Base-by-base conservation (phyloP, 2,113 vertebrate genomes). In the Rana temporaria region DNA sequence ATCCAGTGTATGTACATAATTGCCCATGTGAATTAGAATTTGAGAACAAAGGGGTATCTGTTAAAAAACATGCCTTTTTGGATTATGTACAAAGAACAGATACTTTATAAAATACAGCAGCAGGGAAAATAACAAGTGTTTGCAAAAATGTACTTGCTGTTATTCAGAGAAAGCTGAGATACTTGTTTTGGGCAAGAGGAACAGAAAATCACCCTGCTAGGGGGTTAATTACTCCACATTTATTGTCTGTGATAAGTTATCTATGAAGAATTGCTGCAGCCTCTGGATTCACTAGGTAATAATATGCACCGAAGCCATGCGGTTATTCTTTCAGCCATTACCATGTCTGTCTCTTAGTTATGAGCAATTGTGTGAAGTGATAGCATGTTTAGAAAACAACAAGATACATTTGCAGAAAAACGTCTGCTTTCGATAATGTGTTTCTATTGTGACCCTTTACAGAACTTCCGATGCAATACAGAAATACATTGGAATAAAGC, bases 291-390 rank as follows among this genome's bases (percentile, higher is more conserved):
- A 20, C 56, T 60, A 38, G 30, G 55, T 59, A 74, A 74, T 74
- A 74, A 60, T 56, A 74, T 74, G 19, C 38, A 60, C 38, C 60
- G 19, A 38, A 42, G 38, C 11, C 34, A 34, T 56, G 56, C 32
- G 60, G 32, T 74, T 74, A 32, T n/a, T 59, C 26, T 60, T 42
- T 56, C 15, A 74, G 72, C 53, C 11, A 60, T 59, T 74, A 74
- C 26, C 15, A 32, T 57, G 72, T 42, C 72, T 60, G 72, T 4
- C 34, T 38, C 19, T 42, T 20, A 16, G 26, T 59, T 74, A 60
- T 60, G 60, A 74, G 56, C 72, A 60, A 38, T 38, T 60, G 56
- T 60, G 14, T 42, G 11, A 38, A 38, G 59, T 57, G 14, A 60
- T 42, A 42, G 71, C 26, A 32, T 8, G 4, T 42, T 74, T 42